Percentiles rank a stretch among this genome's conserved stretches.
Evolutionary conservation across 2,797 vertebrate species (phyloP).

Genomic region (Acanthiza pusilla): DNA sequence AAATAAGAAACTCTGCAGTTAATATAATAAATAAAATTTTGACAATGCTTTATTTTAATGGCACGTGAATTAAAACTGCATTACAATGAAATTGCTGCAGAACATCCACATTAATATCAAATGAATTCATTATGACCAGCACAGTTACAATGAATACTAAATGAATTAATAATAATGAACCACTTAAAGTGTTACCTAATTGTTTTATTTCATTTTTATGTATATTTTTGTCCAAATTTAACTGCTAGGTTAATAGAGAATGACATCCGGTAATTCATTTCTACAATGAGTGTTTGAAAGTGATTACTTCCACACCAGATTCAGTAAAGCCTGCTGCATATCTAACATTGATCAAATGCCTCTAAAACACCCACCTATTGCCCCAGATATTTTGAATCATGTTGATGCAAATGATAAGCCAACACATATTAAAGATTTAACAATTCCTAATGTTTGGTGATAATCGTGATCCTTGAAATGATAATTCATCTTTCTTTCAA

Average conservation of each 20-base stretch:
- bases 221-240: constrained; percentile 75
- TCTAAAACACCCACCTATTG: neutral
- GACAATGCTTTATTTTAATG: constrained; percentile 70
- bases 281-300: constrained; percentile 47
- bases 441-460: neutral
- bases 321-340: neutral
- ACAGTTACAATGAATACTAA: constrained; percentile 76
- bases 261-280: constrained; percentile 71
- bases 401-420: neutral
- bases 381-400: neutral
- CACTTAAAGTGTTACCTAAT: constrained; percentile 76
- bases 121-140: constrained; percentile 79
- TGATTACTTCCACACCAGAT: constrained; percentile 27
- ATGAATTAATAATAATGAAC: constrained; percentile 80
- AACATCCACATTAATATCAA: constrained; percentile 76
- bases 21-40: constrained; percentile 74
- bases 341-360: neutral
- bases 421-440: constrained; percentile 35
- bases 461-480: neutral
- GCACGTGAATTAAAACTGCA: constrained; percentile 75
- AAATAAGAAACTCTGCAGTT: constrained; percentile 57
- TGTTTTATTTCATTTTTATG: constrained; percentile 82
- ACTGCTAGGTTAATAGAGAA: constrained; percentile 75
- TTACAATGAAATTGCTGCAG: constrained; percentile 74
- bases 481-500: neutral